Evolutionary conservation across 1,140 invertebrate genomes (phyloP), one percentile per base, ranked within the genome.

Genomic region (Listronotus oregonensis): DNA sequence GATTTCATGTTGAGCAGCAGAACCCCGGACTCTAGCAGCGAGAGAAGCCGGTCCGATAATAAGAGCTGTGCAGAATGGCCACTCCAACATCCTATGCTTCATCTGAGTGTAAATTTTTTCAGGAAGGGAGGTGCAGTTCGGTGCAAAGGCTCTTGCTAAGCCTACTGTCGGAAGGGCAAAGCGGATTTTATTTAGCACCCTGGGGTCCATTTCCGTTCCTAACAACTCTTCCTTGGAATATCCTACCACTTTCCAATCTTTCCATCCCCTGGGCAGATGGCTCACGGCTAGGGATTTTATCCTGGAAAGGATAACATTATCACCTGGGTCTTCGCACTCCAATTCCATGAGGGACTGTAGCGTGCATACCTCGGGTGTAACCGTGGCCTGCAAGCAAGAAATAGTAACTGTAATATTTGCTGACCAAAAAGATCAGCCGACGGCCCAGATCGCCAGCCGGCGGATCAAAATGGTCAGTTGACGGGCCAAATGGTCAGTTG

Each of bases 1-100:
- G 6, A 64, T 12, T 44, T 64, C 54, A 32, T 39, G 31, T 46
- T 46, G 43, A 50, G 18, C 44, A 1, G 61, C 56, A 0, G 72
- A 75, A 15, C 69, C 71, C 43, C 66, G 50, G 10, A 73, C 40
- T 61, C 55, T 69, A 17, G 60, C 64, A 7, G 67, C 51, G 10
- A 75, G 5, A 0, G 56, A 12, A n/a, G 67, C 64, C 12, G 71
- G 69, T 21, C 69, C 67, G 3, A 72, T 65, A 18, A 75, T 72
- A 0, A 74, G 32, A 0, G 65, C 72, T 44, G 66, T 60, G 47
- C 64, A 58, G 34, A 74, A 71, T 6, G 71, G 44, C 71, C 72
- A 74, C 6, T 59, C 43, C n/a, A 74, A 50, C 69, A 75, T 71
- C 17, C 47, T 58, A 10, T 71, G 21, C 47, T 71, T 75, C 17